Base-by-base conservation (phyloP, 2,113 vertebrate genomes). In the Pteruthius melanotis region DNA sequence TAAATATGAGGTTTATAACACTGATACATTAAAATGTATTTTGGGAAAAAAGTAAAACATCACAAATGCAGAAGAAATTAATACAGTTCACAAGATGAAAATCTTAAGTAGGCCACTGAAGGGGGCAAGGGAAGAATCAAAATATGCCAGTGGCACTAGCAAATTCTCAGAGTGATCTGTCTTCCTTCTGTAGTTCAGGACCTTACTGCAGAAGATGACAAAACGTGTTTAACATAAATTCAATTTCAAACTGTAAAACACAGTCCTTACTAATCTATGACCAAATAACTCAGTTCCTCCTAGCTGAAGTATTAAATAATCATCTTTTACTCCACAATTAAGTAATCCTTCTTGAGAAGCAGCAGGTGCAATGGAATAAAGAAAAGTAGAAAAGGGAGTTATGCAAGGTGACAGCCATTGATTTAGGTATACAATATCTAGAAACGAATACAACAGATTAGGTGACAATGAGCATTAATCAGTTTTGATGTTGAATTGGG, bases 231-330 rank as follows among this genome's bases (percentile, higher is more conserved):
- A 83, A 45, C 49, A 27, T 61, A 17, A 92, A 81, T 78, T 23
- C 6, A 66, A 76, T 30, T 35, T 18, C 54, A 85, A 81, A 72
- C 54, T 89, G 23, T 53, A 39, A 59, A 95, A 95, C 35, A 83
- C 61, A 86, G 85, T 93, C 49, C 24, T 54, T 59, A 86, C 81
- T 95, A 65, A 84, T 90, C 92, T 91, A 42, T 89, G 68, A 90
- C 52, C 44, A 57, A 83, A 39, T 44, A 95, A 44, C 19, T 79
- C 44, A 71, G 11, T 87, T 96, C 45, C 19, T 95, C 18, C 49
- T 64, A 56, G 52, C 35, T 86, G 6, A 83, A 87, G 87, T 72
- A 94, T 88, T 89, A 89, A 96, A 93, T 95, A 65, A 86, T 47
- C 33, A 40, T 76, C 60, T 78, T 92, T 65, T 87, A 74, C 31